Evolutionary conservation across 2,113 vertebrate species (phyloP).

Genomic region (Potamarius usumacintae): DNA sequence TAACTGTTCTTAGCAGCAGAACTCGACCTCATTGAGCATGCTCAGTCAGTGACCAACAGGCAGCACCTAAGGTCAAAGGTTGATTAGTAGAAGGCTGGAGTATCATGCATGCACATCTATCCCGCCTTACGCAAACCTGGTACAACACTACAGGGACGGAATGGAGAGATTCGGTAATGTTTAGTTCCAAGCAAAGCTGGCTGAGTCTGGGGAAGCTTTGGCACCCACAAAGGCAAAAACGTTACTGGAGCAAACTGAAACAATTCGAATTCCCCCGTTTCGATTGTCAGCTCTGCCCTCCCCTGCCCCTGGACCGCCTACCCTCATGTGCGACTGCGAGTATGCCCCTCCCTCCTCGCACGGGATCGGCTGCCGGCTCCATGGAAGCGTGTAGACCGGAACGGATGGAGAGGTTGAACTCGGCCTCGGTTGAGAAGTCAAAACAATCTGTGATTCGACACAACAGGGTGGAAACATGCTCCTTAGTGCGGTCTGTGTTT

Average conservation of each 20-base stretch:
- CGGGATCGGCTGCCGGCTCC: conserved; percentile 86
- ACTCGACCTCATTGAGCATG: conserved; percentile 68
- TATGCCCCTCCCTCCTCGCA: conserved; percentile 86
- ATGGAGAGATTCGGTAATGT: conserved; percentile 38
- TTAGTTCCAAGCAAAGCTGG: conserved; percentile 57
- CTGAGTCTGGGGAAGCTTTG: conserved; percentile 65
- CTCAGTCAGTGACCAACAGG: conserved; percentile 81
- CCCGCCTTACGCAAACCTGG: conserved; percentile 66
- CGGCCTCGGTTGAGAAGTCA: conserved; percentile 96
- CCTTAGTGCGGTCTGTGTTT: conserved; percentile 59
- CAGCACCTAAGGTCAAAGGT: conserved; percentile 56
- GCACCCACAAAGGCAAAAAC: conserved; percentile 62
- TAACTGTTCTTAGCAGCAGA: neutral
- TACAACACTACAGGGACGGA: conserved; percentile 63
- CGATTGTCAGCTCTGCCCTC: conserved; percentile 78
- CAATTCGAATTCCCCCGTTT: conserved; percentile 70
- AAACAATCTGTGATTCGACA: conserved; percentile 99
- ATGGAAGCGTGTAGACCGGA: conserved; percentile 83
- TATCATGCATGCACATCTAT: conserved; percentile 75
- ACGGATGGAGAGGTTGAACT: conserved; percentile 88
- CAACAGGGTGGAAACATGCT: conserved; percentile 83
- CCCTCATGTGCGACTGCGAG: conserved; percentile 94
- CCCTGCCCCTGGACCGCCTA: conserved; percentile 98
- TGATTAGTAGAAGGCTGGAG: conserved; percentile 54
- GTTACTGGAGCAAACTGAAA: conserved; percentile 71